Base-by-base conservation (phyloP, 2,888 invertebrate genomes). In the Pyrocoelia pectoralis region DNA sequence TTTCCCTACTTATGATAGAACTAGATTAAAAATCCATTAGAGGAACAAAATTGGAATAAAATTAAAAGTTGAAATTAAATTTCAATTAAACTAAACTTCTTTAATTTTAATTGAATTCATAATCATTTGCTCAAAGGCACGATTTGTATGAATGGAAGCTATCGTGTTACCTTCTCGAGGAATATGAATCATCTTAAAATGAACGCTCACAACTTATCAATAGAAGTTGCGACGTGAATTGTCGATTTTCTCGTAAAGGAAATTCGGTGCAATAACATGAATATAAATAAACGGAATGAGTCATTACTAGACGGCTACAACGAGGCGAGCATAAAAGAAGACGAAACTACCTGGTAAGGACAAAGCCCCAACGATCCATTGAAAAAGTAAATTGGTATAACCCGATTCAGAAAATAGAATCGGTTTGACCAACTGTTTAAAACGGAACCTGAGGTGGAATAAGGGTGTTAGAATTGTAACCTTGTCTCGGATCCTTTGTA, bases 391-490 rank as follows among this genome's bases (percentile, higher is more conserved):
- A 62, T 62, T 62, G 62, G 52, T 62, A 62, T 56, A 62, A 53
- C 62, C 56, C 38, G 53, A 56, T 62, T 41, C 50, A 53, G 62
- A 56, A 56, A 59, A 54, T 61, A 38, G 40, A 67, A 65, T 67
- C 65, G 61, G 65, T 61, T 67, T 67, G 51, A 18, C 50, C 33
- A 53, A 56, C 15, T 13, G 59, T 41, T 65, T 54, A 62, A 59
- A 18, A 18, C 65, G 59, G 56, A 61, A 61, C 64, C 56, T 60
- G 57, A 54, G 56, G 49, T 50, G 62, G 67, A 65, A 63, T 66
- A 63, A 61, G 65, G 68, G 68, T 68, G 68, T 66, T 56, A 53
- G 63, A 54, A 65, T 66, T 61, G 68, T 63, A 66, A 68, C 65
- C 65, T 66, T 68, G 65, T 53, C 65, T 66, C 65, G 65, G 56